phyloP scores from a whole-genome alignment of 2,797 vertebrate genomes.

The Premnoplex brunnescens region DNA sequence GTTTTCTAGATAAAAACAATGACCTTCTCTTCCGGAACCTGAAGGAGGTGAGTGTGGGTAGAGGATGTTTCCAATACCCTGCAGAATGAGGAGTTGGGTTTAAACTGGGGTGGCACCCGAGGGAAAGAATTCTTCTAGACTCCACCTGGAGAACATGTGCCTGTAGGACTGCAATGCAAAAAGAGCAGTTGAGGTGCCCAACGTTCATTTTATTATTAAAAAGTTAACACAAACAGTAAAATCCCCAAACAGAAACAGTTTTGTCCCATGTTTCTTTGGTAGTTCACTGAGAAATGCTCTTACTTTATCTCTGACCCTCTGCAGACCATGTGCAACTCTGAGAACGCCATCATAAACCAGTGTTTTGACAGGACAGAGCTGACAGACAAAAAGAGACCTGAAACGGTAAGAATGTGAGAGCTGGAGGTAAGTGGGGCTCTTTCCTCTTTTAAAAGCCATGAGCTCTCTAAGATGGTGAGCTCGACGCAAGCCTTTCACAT shows the following conservation, averaged over 20 bases:
- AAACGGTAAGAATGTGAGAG: slow-evolving; percentile 82
- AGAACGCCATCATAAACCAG: slow-evolving; percentile 92
- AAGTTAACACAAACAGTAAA: neutral
- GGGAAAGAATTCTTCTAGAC: neutral
- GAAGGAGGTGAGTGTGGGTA: slow-evolving; percentile 87
- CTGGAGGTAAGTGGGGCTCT: neutral
- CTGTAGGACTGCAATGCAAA: accelerated
- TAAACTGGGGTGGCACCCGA: neutral
- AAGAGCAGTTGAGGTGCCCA: neutral
- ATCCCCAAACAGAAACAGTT: neutral
- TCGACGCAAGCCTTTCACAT: neutral
- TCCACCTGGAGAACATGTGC: neutral
- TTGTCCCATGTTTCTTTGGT: neutral
- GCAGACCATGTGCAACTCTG: slow-evolving; percentile 93
- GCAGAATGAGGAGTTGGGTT: neutral
- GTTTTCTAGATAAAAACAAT: slow-evolving; percentile 99
- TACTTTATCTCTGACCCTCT: neutral
- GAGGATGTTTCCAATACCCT: neutral
- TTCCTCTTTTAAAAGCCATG: neutral
- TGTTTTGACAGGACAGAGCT: slow-evolving; percentile 92
- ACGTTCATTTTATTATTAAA: neutral
- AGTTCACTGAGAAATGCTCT: neutral
- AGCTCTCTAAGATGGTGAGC: accelerated
- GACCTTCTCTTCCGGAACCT: slow-evolving; percentile 97
- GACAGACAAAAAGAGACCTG: slow-evolving; percentile 94